Base-by-base conservation (phyloP, 2,797 vertebrate species). In the Babyrousa celebensis region DNA sequence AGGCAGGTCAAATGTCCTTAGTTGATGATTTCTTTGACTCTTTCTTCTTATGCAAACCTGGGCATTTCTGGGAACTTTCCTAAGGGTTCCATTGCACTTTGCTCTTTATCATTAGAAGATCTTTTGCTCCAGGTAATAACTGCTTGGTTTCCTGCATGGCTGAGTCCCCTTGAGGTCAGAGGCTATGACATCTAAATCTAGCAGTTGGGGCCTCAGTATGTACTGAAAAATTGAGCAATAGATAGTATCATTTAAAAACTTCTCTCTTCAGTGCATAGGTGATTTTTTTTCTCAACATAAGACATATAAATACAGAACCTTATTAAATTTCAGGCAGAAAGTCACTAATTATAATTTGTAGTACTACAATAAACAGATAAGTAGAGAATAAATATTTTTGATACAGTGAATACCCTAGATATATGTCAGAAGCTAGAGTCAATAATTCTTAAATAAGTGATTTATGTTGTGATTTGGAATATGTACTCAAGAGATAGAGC, bases 381-480 rank as follows among this genome's bases (percentile, higher is more conserved):
- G 58, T 40, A 72, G 20, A 72, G 40, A 79, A 74, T 87, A 56
- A 93, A 70, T 85, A 94, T 85, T 70, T 94, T 32, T 2, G 5
- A 17, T 27, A 63, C 25, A 79, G 16, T 84, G 18, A 85, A 3
- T 74, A 40, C 14, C 4, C 14, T 62, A 89, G 11, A 40, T 25
- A 12, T 6, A 9, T 71, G 11, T 27, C 62, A 89, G 60, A 70
- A 77, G 83, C 70, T 27, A 86, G 40, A 75, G 80, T 5, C n/a
- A 3, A 7, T 58, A 67, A 52, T 88, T 85, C 48, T 63, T 68
- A 79, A 92, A 32, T 54, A 80, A 65, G 20, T 52, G 62, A 72
- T 89, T 58, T 85, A 20, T 89, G 29, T 85, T 32, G 11, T 83
- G 36, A 82, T 77, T 84, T 95, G 52, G 3, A 88, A 82, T 70